These are phyloP conservation scores for Poicephalus meyeri DNA, from an alignment of 2,113 vertebrate genomes.

Conservation along the genomic window DNA sequence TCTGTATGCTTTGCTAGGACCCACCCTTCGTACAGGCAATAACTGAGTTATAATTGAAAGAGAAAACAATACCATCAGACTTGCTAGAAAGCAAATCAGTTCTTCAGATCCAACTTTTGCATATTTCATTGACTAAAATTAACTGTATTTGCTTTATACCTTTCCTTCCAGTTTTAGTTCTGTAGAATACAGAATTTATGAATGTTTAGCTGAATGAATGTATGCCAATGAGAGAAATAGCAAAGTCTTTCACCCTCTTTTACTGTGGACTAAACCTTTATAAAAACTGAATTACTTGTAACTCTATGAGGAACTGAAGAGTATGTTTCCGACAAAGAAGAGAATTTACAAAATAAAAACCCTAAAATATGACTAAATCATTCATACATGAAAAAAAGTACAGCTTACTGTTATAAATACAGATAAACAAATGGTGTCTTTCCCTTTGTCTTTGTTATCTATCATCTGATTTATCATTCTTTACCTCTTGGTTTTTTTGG, in stretches of 20 bases:
- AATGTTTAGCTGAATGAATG: not conserved
- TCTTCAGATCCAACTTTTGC: not conserved
- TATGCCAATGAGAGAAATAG: not conserved
- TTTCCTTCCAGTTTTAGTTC: not conserved
- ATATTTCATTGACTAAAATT: not conserved
- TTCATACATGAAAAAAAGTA: not conserved
- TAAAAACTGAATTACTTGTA: not conserved
- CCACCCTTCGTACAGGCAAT: not conserved
- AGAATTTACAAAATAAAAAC: not conserved
- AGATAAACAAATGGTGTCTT: not conserved
- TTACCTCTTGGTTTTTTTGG: not conserved
- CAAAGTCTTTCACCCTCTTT: not conserved
- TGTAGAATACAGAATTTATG: not conserved
- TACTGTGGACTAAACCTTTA: not conserved
- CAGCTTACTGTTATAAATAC: not conserved
- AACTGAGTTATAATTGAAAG: not conserved
- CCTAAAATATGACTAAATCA: not conserved
- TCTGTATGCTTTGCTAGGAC: not conserved
- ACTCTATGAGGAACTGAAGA: not conserved
- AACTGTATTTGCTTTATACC: not conserved
- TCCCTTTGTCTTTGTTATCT: not conserved
- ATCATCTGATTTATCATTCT: not conserved
- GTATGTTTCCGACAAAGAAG: not conserved
- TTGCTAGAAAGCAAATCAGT: not conserved
- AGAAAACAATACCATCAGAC: not conserved